Conservation (phyloP, 2,113 vertebrate species). For the Salvator merianae region DNA sequence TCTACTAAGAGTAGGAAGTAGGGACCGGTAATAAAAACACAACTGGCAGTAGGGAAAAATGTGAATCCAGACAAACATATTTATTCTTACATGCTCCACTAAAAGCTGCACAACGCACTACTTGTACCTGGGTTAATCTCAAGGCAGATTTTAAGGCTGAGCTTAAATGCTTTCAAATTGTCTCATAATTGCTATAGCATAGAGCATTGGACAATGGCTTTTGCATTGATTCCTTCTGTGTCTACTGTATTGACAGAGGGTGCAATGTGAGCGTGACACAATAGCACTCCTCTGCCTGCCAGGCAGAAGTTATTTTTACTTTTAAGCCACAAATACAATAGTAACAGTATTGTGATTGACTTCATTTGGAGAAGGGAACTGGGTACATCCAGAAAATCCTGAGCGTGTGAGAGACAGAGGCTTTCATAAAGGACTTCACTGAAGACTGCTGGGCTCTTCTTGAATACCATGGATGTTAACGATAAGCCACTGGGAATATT, state of each 20-base stretch:
- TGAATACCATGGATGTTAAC: constrained; percentile 75
- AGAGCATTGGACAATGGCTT: constrained; percentile 73
- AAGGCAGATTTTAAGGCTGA: constrained; percentile 66
- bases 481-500: constrained; percentile 82
- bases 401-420: constrained; percentile 23
- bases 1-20: neutral
- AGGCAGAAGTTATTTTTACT: constrained; percentile 69
- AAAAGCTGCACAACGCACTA: neutral
- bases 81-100: neutral
- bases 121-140: constrained; percentile 50
- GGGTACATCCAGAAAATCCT: constrained; percentile 65
- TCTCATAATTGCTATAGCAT: constrained; percentile 58
- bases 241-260: constrained; percentile 77
- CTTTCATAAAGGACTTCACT: constrained; percentile 13
- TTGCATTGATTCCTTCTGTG: constrained; percentile 82
- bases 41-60: neutral
- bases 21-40: neutral
- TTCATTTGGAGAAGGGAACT: constrained; percentile 55
- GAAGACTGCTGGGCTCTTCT: constrained; percentile 41
- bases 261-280: constrained; percentile 76
- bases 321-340: constrained; percentile 65
- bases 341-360: constrained; percentile 43
- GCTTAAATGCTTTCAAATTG: constrained; percentile 44
- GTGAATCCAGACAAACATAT: neutral
- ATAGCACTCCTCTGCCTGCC: constrained; percentile 67